A percentile compares a stretch with the other conserved stretches of the same genome.
Conservation (phyloP, 2,888 invertebrate species). For the Folsomia candida region DNA sequence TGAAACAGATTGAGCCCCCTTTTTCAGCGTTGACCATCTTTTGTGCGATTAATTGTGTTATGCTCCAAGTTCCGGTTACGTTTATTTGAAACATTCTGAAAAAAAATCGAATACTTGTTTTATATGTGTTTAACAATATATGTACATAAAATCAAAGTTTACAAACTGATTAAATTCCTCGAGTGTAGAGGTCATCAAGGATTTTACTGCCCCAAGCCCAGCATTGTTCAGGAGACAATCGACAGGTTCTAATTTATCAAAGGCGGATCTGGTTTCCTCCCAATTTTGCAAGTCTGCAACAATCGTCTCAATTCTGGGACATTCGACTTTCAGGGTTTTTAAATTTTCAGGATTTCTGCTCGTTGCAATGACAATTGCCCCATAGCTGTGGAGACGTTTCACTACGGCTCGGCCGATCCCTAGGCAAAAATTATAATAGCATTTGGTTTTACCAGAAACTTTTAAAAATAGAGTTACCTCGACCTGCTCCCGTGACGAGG, state of each 20-base stretch:
- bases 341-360: slow-evolving; percentile 46
- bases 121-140: not conserved
- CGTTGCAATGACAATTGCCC: slow-evolving; percentile 53
- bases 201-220: slow-evolving; percentile 52
- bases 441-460: too few relatives aligned
- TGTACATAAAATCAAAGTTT: not conserved
- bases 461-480: not conserved
- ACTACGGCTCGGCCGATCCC: slow-evolving; percentile 54
- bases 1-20: slow-evolving; percentile 57
- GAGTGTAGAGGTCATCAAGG: slow-evolving; percentile 54
- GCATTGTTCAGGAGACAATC: slow-evolving; percentile 59
- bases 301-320: slow-evolving; percentile 20
- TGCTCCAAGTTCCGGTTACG: slow-evolving; percentile 55
- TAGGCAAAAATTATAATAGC: not conserved
- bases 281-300: not conserved
- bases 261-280: slow-evolving; percentile 52
- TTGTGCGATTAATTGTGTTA: slow-evolving; percentile 57
- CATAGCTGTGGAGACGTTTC: slow-evolving; percentile 52
- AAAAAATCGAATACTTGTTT: too few relatives aligned
- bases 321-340: slow-evolving; percentile 52
- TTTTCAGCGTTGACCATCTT: slow-evolving; percentile 54
- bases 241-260: slow-evolving; percentile 54
- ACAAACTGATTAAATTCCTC: slow-evolving; percentile 55
- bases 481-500: not conserved
- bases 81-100: slow-evolving; percentile 55